Evolutionary conservation across 2,113 vertebrate species (phyloP).

Genomic region (Sphyrna mokarran): DNA sequence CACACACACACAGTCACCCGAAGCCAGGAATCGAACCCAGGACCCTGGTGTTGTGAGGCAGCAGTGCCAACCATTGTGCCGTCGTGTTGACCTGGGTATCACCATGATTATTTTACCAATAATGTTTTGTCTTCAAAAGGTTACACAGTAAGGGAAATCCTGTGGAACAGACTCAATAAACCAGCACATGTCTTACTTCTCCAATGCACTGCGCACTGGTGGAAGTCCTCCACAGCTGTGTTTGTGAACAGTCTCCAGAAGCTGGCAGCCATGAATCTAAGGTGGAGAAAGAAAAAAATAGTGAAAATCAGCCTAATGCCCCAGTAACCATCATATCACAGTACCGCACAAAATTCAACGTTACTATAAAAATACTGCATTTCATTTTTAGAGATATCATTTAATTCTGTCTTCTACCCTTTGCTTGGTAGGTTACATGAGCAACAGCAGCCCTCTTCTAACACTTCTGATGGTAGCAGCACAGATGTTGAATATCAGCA

Average conservation of each 20-base stretch:
- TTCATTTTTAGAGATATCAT: not conserved
- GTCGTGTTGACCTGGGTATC: not conserved
- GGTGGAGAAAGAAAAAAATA: constrained; percentile 40
- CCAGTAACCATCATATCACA: not conserved
- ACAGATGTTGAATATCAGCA: not conserved
- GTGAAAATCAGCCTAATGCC: not conserved
- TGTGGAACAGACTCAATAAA: not conserved
- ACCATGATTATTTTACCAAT: not conserved
- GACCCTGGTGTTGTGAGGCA: too few species aligned
- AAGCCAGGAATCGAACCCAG: too few species aligned
- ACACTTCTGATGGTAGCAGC: not conserved
- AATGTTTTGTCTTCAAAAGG: not conserved
- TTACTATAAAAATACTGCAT: not conserved
- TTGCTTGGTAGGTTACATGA: not conserved
- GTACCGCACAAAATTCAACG: not conserved
- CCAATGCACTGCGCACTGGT: constrained; percentile 85
- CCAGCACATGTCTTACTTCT: constrained; percentile 68
- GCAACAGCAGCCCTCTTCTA: not conserved
- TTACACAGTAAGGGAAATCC: not conserved
- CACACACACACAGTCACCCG: too few species aligned
- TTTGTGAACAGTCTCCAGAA: constrained; percentile 90
- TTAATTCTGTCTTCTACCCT: too few species aligned
- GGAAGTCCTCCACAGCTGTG: constrained; percentile 91
- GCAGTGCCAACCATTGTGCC: too few species aligned
- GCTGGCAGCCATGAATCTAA: constrained; percentile 94